Evolutionary conservation across 2,113 vertebrate genomes (phyloP).

Genomic region (Nothobranchius kuhntae): DNA sequence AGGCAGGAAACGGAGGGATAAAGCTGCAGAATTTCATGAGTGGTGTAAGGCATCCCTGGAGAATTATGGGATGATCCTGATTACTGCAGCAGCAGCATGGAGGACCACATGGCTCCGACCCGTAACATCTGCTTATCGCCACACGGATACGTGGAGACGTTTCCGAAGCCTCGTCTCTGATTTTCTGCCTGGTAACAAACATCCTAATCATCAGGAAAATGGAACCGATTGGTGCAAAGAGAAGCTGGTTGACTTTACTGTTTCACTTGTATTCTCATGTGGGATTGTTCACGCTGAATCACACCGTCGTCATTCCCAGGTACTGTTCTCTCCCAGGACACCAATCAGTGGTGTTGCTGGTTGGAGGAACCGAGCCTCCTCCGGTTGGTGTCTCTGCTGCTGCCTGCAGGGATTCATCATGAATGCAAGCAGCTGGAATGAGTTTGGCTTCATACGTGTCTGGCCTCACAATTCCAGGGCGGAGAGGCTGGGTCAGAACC

Average conservation of each 20-base stretch:
- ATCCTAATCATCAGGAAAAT: too few relatives aligned
- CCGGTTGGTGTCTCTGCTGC: background rate
- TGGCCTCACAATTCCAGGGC: background rate
- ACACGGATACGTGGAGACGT: too few relatives aligned
- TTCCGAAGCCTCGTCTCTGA: too few relatives aligned
- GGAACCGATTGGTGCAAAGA: too few relatives aligned
- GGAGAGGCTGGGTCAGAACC: background rate
- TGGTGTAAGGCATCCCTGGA: background rate
- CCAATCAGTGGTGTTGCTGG: background rate
- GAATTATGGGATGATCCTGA: too few relatives aligned
- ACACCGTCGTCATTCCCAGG: background rate
- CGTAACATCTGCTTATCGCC: too few relatives aligned
- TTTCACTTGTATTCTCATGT: too few relatives aligned
- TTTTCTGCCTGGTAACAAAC: too few relatives aligned
- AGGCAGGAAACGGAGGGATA: background rate
- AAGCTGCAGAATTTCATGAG: background rate
- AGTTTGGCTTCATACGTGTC: background rate
- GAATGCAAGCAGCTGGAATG: slow-evolving; percentile 11
- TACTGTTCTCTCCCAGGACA: background rate
- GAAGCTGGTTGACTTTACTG: too few relatives aligned
- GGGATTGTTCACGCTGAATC: background rate
- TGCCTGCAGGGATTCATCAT: background rate
- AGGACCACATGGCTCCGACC: too few relatives aligned
- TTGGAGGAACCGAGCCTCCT: too few relatives aligned
- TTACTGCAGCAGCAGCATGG: too few relatives aligned